phyloP scores from a whole-genome alignment of 2,113 vertebrate species.

The Periophthalmus modestus region DNA sequence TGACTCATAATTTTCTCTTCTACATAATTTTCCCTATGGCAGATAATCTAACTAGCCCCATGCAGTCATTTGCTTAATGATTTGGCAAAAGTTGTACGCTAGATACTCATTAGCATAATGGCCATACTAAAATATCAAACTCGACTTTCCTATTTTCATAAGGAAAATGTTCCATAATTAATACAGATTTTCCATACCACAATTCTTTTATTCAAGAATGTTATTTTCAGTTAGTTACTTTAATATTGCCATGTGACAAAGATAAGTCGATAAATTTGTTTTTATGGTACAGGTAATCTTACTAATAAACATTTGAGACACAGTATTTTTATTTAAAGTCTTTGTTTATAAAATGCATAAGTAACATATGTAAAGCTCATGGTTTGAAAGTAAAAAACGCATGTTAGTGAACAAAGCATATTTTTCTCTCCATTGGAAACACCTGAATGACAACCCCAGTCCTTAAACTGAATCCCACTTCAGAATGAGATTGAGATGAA shows the following conservation, averaged over 20 bases:
- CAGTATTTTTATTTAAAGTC: not conserved
- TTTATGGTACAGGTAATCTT: too few relatives aligned
- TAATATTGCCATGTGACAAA: too few relatives aligned
- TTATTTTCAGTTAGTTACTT: too few relatives aligned
- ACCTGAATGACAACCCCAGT: not conserved
- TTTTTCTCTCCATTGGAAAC: constrained; percentile 2
- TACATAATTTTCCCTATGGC: not conserved
- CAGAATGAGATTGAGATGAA: constrained; percentile 12
- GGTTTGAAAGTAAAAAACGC: not conserved
- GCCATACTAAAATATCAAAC: too few relatives aligned
- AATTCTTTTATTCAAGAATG: not conserved
- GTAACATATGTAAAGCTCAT: not conserved
- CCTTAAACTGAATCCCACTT: constrained; percentile 5
- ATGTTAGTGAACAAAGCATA: not conserved
- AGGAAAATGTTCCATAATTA: not conserved
- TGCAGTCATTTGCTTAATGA: not conserved
- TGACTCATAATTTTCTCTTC: not conserved
- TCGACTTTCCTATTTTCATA: not conserved
- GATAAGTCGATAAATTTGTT: too few relatives aligned
- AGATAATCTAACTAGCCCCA: not conserved
- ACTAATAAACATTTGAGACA: too few relatives aligned
- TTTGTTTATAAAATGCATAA: not conserved
- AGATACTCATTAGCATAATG: not conserved
- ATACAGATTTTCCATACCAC: not conserved
- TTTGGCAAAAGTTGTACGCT: not conserved